These are phyloP conservation scores for Phymatocera aterrima DNA, from an alignment of 2,888 invertebrate genomes.

Conservation along the genomic window DNA sequence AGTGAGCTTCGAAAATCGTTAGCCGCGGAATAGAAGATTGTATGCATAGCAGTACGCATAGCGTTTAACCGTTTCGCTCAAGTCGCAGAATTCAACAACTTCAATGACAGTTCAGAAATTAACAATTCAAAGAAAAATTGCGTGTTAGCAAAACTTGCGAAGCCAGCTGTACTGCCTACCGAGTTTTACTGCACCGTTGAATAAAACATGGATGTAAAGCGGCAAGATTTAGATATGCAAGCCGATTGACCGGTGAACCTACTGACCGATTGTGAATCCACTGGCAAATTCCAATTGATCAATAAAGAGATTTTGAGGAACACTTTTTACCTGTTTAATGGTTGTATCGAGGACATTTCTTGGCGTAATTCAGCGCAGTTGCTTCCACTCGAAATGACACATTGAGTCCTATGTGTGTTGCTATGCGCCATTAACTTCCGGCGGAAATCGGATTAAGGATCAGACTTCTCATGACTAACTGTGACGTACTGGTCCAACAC, in stretches of 20 bases:
- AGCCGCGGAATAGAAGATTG: neutral
- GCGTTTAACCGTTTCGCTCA: neutral
- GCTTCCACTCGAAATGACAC: neutral
- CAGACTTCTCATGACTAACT: neutral
- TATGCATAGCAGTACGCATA: neutral
- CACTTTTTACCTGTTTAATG: neutral
- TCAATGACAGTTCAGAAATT: neutral
- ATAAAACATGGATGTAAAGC: constrained; percentile 45
- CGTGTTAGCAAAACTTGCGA: neutral
- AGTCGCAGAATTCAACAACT: neutral
- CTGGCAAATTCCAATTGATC: neutral
- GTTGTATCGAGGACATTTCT: neutral
- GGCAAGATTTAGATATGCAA: neutral
- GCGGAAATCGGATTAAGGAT: constrained; percentile 17
- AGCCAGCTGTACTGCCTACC: neutral
- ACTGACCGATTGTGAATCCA: neutral
- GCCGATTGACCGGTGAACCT: constrained; percentile 18
- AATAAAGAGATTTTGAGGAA: neutral
- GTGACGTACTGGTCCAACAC: neutral
- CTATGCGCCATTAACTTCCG: neutral
- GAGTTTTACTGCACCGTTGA: constrained; percentile 16
- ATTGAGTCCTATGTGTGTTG: no score
- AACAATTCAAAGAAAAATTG: neutral
- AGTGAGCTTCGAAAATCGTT: constrained; percentile 11
- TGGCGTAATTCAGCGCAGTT: neutral